Evolutionary conservation across 2,888 invertebrate species (phyloP).

Genomic region (Andrena minutula): DNA sequence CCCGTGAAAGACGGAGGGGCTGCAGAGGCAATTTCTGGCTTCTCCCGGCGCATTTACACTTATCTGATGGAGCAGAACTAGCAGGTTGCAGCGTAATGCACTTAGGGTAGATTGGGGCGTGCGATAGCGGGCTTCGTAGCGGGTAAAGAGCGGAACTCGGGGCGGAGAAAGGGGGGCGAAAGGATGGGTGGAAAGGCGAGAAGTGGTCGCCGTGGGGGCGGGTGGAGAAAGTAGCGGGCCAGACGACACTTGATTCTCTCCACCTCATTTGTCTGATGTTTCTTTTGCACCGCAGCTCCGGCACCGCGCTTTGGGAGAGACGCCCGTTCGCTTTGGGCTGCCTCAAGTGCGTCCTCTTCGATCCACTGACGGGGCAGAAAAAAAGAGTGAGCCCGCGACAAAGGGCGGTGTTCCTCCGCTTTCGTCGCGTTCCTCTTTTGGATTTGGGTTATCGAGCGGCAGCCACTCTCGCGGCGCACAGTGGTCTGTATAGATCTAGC

Average conservation of each 20-base stretch:
- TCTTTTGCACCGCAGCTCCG: conserved; percentile 22
- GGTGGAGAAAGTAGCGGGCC: conserved; percentile 3
- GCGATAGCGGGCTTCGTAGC: conserved; percentile 44
- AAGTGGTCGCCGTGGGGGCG: background rate
- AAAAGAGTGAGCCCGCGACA: conserved; percentile 19
- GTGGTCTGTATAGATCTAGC: too few species aligned
- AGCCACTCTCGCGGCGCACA: background rate
- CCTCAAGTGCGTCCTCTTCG: conserved; percentile 36
- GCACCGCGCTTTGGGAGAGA: background rate
- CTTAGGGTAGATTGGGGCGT: conserved; percentile 63
- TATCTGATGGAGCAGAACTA: conserved; percentile 11
- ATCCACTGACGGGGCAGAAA: conserved; percentile 42
- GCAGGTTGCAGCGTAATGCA: conserved; percentile 56
- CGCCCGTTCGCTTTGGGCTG: background rate
- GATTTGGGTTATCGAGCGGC: conserved; percentile 45
- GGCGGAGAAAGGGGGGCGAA: background rate
- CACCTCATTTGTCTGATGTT: conserved; percentile 53
- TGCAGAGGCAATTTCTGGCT: conserved; percentile 50
- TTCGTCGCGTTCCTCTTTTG: conserved; percentile 5
- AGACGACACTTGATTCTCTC: conserved; percentile 45
- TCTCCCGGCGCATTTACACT: conserved; percentile 30
- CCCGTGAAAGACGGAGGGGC: conserved; percentile 9
- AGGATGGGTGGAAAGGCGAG: conserved; percentile 24
- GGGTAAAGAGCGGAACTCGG: background rate
- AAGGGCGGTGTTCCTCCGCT: conserved; percentile 14